Evolutionary conservation across 2,888 invertebrate species (phyloP).

Genomic region (Apeira syringaria): DNA sequence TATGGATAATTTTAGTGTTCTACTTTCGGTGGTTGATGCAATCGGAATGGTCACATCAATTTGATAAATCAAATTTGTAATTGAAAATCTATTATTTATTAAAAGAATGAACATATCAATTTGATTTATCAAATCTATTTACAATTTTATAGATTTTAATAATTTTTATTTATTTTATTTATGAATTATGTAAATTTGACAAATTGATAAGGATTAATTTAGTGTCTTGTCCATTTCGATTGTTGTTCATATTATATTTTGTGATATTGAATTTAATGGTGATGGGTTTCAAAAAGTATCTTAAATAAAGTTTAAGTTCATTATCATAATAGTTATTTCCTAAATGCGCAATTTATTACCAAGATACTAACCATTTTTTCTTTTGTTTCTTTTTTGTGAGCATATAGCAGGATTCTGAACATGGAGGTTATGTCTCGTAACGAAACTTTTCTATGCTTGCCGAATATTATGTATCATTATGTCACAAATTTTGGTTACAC

Average conservation of each 20-base stretch:
- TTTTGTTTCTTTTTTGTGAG: constrained; percentile 77
- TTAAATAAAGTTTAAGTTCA: constrained; percentile 40
- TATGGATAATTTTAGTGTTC: constrained; percentile 28
- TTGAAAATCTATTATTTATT: neutral
- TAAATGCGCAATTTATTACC: constrained; percentile 44
- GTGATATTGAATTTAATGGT: constrained; percentile 41
- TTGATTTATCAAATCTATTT: neutral
- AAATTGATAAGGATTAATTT: neutral
- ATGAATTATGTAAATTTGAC: neutral
- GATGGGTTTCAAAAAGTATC: constrained; percentile 49
- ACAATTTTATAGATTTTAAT: no score
- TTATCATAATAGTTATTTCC: constrained; percentile 38
- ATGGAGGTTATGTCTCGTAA: constrained; percentile 80
- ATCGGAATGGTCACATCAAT: constrained; percentile 25
- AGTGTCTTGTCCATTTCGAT: constrained; percentile 31
- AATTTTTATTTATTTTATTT: neutral
- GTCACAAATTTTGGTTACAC: constrained; percentile 60
- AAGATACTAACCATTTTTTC: constrained; percentile 78
- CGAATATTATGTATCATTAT: constrained; percentile 64
- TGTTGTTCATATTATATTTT: constrained; percentile 25
- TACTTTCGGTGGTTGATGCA: constrained; percentile 19
- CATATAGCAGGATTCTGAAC: constrained; percentile 82
- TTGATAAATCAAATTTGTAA: neutral
- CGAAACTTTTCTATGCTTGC: constrained; percentile 78
- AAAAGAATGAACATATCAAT: neutral